Evolutionary conservation across 2,797 vertebrate genomes (phyloP).

Genomic region (Bradypodion pumilum): DNA sequence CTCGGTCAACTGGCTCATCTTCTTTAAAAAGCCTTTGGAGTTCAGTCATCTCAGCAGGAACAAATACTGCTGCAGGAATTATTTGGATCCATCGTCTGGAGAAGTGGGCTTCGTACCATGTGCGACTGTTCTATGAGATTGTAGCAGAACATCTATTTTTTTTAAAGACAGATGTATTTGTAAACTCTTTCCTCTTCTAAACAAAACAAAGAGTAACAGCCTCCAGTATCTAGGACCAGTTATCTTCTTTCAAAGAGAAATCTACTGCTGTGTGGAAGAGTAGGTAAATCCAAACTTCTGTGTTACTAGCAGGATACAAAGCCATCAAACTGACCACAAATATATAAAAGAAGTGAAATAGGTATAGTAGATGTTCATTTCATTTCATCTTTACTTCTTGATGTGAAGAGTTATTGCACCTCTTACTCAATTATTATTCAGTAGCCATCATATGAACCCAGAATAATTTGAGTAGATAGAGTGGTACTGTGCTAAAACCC

Average conservation of each 20-base stretch:
- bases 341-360: constrained; percentile 15
- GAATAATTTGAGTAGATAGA: constrained; percentile 30
- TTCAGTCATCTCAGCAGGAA: constrained; percentile 53
- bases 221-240: constrained; percentile 56
- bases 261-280: constrained; percentile 31
- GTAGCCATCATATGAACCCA: neutral
- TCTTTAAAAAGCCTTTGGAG: constrained; percentile 32
- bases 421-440: neutral
- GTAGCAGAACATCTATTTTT: constrained; percentile 53
- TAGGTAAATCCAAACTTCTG: constrained; percentile 22
- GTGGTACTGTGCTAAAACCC: constrained; percentile 32
- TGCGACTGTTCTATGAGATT: constrained; percentile 36
- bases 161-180: constrained; percentile 42
- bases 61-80: constrained; percentile 62
- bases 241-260: constrained; percentile 50
- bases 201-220: constrained; percentile 49
- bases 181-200: constrained; percentile 47
- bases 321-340: constrained; percentile 37
- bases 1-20: constrained; percentile 51
- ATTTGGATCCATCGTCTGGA: constrained; percentile 47
- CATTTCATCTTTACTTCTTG: neutral
- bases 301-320: constrained; percentile 32
- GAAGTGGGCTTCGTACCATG: constrained; percentile 54
- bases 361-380: constrained; percentile 18
- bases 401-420: constrained; percentile 25